Conservation (phyloP, 2,797 vertebrate species). For the Anomalospiza imberbis region DNA sequence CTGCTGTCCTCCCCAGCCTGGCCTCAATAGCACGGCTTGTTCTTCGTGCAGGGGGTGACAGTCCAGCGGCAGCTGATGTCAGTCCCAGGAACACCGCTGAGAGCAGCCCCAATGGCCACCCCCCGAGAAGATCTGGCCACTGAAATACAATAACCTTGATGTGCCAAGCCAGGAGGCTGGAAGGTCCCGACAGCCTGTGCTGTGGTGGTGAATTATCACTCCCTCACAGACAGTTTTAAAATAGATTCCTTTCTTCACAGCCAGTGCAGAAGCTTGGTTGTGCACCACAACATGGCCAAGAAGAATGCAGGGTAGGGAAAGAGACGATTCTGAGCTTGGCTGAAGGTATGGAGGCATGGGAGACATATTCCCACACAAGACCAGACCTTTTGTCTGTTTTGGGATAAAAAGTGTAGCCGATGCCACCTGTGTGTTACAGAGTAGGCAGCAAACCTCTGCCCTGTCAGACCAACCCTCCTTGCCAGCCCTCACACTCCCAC, state of each 20-base stretch:
- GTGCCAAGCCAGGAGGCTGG: background rate
- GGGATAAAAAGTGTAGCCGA: background rate
- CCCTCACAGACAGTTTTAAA: background rate
- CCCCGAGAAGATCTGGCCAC: background rate
- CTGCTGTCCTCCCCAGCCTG: background rate
- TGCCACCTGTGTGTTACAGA: background rate
- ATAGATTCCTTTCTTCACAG: background rate
- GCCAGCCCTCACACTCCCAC: background rate
- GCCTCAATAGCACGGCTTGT: conserved; percentile 24
- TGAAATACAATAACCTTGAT: rapidly evolving
- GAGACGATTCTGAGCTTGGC: background rate
- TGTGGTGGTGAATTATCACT: background rate
- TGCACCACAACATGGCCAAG: background rate
- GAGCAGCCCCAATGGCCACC: background rate
- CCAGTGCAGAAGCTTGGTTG: background rate
- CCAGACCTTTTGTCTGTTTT: background rate
- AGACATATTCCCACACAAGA: background rate
- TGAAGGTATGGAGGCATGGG: background rate
- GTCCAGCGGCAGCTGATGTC: background rate
- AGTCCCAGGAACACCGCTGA: background rate
- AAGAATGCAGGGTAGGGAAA: background rate
- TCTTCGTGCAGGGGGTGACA: background rate
- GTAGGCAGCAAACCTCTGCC: background rate
- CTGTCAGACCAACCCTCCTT: background rate
- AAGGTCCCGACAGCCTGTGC: background rate